Evolutionary conservation across 2,113 vertebrate species (phyloP), one percentile per base, ranked within the genome.

Genomic region (Argyrosomus japonicus): DNA sequence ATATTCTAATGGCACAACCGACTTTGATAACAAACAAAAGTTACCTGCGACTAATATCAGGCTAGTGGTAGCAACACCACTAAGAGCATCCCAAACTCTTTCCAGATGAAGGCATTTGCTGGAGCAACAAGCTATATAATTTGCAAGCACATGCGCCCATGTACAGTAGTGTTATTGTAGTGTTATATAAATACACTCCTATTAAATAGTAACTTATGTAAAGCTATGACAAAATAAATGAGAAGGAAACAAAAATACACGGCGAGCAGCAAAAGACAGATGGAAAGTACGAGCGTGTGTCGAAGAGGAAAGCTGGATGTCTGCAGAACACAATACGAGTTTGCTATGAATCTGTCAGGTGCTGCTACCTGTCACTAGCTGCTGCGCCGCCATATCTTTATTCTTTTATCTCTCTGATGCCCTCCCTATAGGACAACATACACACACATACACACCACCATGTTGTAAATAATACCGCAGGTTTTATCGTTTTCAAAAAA

Each of bases 361-460:
- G 58, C 54, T 40, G 17, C 70, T 81, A 65, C 71, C 87, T 88
- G 84, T 86, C 79, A 60, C 53, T 7, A 43, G 63, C 83, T 23
- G 69, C 57, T 54, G 56, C 36, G 71, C 61, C 40, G 7, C 68
- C 14, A 11, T 76, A 36, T 87, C 83, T 82, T 67, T 83, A 69
- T 88, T 71, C 64, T 86, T 85, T 90, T 86, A 78, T 89, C 81
- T 86, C 18, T 47, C 50, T 74, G 79, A 89, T 89, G 77, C 80
- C 72, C 73, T 87, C 68, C 83, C 25, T 25, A 47, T 56, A 72
- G 50, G 64, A 77, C 84, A 68, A 54, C 58, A 60, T 67, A 62
- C 57, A 75, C 70, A 82, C 62, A 69, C 56, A 62, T 48, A 32
- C 21, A 76, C 62, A 75, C 63, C 36, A 27, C 14, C n/a, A 6